phyloP scores from a whole-genome alignment of 2,888 invertebrate genomes.

The Norana najaformis region DNA sequence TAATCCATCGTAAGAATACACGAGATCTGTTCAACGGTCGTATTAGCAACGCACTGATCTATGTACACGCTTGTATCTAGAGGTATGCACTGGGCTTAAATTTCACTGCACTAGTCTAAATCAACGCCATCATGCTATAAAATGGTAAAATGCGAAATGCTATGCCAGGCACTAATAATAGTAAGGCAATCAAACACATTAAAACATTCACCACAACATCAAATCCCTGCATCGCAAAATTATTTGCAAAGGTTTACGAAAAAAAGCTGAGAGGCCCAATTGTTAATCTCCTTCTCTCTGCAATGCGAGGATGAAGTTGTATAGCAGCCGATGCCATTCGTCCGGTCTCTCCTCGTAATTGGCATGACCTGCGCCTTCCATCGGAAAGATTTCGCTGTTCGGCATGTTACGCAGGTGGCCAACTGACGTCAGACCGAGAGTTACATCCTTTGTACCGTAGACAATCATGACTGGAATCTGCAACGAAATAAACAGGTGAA shows the following conservation, averaged over 20 bases:
- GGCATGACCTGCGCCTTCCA: slow-evolving; percentile 63
- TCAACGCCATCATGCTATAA: no score
- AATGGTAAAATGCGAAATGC: no score
- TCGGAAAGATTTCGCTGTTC: slow-evolving; percentile 55
- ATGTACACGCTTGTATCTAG: not conserved
- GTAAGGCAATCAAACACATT: not conserved
- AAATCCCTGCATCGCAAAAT: not conserved
- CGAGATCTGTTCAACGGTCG: not conserved
- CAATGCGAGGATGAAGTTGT: slow-evolving; percentile 57
- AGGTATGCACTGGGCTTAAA: not conserved
- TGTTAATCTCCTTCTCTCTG: slow-evolving; percentile 29
- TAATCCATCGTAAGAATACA: not conserved
- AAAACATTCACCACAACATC: not conserved
- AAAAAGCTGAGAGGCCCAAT: no score
- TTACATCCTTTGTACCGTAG: slow-evolving; percentile 63
- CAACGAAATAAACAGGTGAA: slow-evolving; percentile 30
- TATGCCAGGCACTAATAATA: not conserved
- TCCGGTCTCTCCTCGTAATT: slow-evolving; percentile 63
- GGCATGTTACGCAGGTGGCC: slow-evolving; percentile 60
- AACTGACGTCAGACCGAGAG: slow-evolving; percentile 54
- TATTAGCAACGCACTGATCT: not conserved
- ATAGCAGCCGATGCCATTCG: slow-evolving; percentile 61
- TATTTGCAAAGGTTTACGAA: not conserved
- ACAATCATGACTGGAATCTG: slow-evolving; percentile 64
- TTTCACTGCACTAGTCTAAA: not conserved